Conservation (phyloP, 2,797 vertebrate species). For the Lerista edwardsae region DNA sequence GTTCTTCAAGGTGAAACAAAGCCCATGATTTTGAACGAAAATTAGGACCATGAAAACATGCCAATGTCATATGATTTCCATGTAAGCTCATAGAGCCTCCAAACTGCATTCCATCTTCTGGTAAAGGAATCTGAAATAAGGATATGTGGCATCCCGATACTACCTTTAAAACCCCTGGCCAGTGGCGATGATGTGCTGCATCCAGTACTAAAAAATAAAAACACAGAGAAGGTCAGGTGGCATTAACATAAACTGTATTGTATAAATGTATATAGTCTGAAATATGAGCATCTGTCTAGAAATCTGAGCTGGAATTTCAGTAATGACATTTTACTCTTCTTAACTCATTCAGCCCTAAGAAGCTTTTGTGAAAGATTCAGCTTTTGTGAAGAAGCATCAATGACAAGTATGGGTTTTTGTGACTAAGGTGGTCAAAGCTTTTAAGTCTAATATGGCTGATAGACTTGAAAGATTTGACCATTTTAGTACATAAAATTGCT, state of each 20-base stretch:
- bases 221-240: not conserved
- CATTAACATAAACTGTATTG: constrained; percentile 14
- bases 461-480: not conserved
- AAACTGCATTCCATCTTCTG: constrained; percentile 95
- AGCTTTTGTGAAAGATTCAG: not conserved
- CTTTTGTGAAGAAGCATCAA: not conserved
- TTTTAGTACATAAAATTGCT: not conserved
- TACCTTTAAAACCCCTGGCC: constrained; percentile 95
- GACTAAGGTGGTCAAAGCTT: too few species aligned
- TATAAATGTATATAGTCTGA: not conserved
- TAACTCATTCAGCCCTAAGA: not conserved
- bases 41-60: constrained; percentile 98
- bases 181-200: constrained; percentile 96
- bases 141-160: constrained; percentile 98
- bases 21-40: constrained; percentile 99
- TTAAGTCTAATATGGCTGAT: too few species aligned
- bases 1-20: constrained; percentile 97
- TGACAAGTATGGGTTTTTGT: not conserved
- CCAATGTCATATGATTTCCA: constrained; percentile 98
- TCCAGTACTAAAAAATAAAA: constrained; percentile 85
- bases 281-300: not conserved
- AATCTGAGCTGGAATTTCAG: accelerated
- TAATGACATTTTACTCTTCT: not conserved
- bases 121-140: constrained; percentile 94
- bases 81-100: constrained; percentile 98